Base-by-base conservation (phyloP, 53 echinoderm and acorn worm genomes). In the Apostichopus leukothele region DNA sequence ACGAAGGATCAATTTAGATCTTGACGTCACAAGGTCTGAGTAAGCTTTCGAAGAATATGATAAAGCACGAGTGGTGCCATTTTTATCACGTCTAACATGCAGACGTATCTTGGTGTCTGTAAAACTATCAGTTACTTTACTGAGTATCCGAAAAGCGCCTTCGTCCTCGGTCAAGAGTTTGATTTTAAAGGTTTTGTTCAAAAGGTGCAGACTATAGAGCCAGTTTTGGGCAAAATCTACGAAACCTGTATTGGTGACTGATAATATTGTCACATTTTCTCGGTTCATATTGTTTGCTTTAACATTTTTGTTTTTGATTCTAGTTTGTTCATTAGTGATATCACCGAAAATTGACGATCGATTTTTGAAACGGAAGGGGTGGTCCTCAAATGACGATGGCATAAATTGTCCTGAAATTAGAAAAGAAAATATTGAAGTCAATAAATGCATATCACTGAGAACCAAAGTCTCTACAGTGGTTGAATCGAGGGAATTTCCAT, bases 41-140 rank as follows among this genome's bases (percentile, higher is more conserved):
- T 91, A 91, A 10, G 87, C 91, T 20, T 84, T 91, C 50, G 87
- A 71, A 86, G 68, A 71, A 59, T 87, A 91, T 1, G 79, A 77
- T 7, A 79, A 51, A 1, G 79, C 50, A 19, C 19, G 39, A n/a
- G 18, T 19, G 9, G 25, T 59, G 16, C 19, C 20, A 12, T 84
- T 84, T 84, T 27, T 84, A 10, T 23, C 67, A 14, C 22, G 19
- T 23, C 39, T 39, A 4, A 84, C 67, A 4, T 10, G 27, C 3
- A 84, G 14, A 9, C 60, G 21, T n/a, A 79, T 53, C 16, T 51
- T 79, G 1, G 84, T 54, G 21, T 84, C 57, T 20, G 8, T 25
- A 23, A 60, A 8, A 21, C 57, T 20, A 5, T 57, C 5, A 60
- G 84, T 22, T 60, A 84, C 11, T 84, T 84, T 84, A 14, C 39